Evolutionary conservation across 2,888 invertebrate genomes (phyloP), one percentile per base, ranked within the genome.

Genomic region (Drosophila mimetica): DNA sequence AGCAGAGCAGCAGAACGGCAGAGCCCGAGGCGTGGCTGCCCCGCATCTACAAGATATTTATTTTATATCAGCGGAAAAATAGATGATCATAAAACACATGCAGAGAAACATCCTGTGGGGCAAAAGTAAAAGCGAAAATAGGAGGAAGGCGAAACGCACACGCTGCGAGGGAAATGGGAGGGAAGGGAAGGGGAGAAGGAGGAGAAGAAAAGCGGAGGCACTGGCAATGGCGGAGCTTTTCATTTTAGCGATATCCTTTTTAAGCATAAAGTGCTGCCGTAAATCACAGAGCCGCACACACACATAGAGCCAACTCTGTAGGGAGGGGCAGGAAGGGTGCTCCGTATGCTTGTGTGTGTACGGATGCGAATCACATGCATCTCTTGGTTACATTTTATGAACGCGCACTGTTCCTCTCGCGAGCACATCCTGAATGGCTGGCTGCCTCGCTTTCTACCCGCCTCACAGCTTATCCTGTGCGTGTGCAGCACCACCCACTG

Each of bases 191-290:
- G 25, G 1, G 6, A 25, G 7, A 25, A 6, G 30, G 11, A 11
- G 11, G 9, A 65, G 34, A 11, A 79, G 53, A 60, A 50, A 69
- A 48, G 64, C 37, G 52, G 20, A 32, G 60, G 60, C 32, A 14
- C 25, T 58, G 67, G 66, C 86, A 79, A 74, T 81, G 66, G 60
- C 75, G 78, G 69, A 79, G 89, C 89, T 86, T 83, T 88, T 86
- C 88, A 85, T 85, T 85, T 85, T 85, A 88, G 89, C 89, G 87
- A 86, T 88, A 88, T 89, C 89, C 89, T 89, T 89, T 89, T 89
- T 86, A 87, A 89, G 87, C 89, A 89, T 89, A 86, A 89, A 89
- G 83, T 81, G 88, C 75, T 83, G 79, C 77, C 89, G 89, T 89
- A 89, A 89, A 89, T 89, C 88, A 89, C 90, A 85, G 89, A 80